phyloP scores from a whole-genome alignment of 2,113 vertebrate species.

The Lampris megalopsis region DNA sequence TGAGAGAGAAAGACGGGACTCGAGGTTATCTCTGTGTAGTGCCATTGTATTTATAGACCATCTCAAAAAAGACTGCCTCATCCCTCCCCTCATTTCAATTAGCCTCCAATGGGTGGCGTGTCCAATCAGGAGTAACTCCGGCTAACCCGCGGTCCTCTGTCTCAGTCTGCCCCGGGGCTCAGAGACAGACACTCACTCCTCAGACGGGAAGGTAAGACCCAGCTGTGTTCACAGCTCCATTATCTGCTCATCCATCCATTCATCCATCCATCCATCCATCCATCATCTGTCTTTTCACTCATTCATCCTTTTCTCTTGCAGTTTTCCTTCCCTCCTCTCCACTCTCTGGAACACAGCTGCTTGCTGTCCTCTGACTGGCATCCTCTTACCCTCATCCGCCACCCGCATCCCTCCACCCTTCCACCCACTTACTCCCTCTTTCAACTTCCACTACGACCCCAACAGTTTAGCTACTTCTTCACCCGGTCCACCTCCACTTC shows the following conservation, averaged over 20 bases:
- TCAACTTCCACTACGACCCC: slow-evolving; percentile 42
- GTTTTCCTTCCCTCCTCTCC: slow-evolving; percentile 50
- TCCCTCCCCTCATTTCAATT: slow-evolving; percentile 77
- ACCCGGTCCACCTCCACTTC: slow-evolving; percentile 2
- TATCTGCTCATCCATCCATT: slow-evolving; percentile 56
- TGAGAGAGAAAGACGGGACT: slow-evolving; percentile 54
- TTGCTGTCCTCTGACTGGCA: slow-evolving; percentile 29
- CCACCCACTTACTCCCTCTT: slow-evolving; percentile 40
- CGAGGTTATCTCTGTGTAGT: slow-evolving; percentile 78
- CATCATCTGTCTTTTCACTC: slow-evolving; percentile 16
- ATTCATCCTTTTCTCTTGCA: slow-evolving; percentile 33
- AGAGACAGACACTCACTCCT: slow-evolving; percentile 71
- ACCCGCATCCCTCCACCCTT: slow-evolving; percentile 35
- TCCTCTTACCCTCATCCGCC: slow-evolving; percentile 28
- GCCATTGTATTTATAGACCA: slow-evolving; percentile 82
- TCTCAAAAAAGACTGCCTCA: slow-evolving; percentile 73
- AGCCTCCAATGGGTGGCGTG: slow-evolving; percentile 81
- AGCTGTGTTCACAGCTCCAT: slow-evolving; percentile 56
- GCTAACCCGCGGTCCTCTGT: slow-evolving; percentile 17
- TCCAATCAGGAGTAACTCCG: slow-evolving; percentile 79
- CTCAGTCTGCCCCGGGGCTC: slow-evolving; percentile 80
- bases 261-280: slow-evolving; percentile 58
- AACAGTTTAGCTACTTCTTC: slow-evolving; percentile 31
- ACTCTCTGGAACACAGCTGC: slow-evolving; percentile 24
- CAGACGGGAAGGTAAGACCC: slow-evolving; percentile 76